Evolutionary conservation across 2,797 vertebrate species (phyloP).

Genomic region (Astyanax mexicanus): DNA sequence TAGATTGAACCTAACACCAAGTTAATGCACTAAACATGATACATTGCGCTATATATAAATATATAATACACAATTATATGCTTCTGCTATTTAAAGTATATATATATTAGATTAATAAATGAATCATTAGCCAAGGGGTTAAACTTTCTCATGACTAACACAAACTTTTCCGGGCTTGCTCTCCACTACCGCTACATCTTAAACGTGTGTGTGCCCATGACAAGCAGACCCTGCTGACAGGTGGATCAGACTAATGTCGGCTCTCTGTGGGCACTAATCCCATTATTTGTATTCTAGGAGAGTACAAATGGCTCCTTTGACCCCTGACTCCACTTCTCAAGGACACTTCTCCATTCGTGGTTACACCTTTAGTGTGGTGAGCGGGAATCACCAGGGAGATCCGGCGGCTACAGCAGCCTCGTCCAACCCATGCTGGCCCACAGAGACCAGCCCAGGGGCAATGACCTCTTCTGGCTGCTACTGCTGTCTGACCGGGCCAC

Average conservation of each 20-base stretch:
- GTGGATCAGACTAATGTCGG: conserved; percentile 56
- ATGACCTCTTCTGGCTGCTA: conserved; percentile 47
- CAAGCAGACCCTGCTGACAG: conserved; percentile 44
- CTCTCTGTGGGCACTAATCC: conserved; percentile 51
- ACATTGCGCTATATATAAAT: too few relatives aligned
- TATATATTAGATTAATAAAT: not conserved
- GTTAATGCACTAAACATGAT: not conserved
- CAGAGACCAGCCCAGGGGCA: conserved; percentile 40
- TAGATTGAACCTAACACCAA: too few relatives aligned
- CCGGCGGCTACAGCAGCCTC: conserved; percentile 33
- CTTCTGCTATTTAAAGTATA: too few relatives aligned
- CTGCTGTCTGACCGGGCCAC: conserved; percentile 50
- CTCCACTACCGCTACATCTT: conserved; percentile 9
- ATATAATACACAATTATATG: too few relatives aligned
- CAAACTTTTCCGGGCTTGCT: not conserved
- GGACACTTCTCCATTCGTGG: conserved; percentile 55
- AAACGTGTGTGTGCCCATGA: conserved; percentile 39
- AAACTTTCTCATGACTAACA: conserved; percentile 15
- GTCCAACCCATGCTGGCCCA: conserved; percentile 30
- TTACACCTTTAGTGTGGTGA: conserved; percentile 49
- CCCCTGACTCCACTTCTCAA: conserved; percentile 56
- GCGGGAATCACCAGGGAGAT: conserved; percentile 51
- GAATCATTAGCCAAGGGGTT: not conserved
- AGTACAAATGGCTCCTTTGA: conserved; percentile 56
- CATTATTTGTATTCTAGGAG: conserved; percentile 58